These are phyloP conservation scores for Salminus brasiliensis DNA, from an alignment of 2,113 vertebrate species.

Conservation along the genomic window DNA sequence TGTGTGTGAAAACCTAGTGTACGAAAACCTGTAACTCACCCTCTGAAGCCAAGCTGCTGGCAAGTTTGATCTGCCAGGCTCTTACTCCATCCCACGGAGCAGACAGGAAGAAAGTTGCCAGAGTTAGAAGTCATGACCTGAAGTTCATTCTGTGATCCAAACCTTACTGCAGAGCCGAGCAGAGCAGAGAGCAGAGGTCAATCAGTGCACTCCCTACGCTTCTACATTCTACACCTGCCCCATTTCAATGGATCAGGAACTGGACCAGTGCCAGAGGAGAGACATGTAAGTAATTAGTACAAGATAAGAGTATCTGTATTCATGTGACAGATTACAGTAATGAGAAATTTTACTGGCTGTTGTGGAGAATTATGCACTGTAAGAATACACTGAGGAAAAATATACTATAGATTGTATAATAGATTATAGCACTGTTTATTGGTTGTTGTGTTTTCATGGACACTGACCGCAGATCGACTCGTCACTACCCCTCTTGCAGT, in stretches of 20 bases:
- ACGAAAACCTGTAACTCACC: conserved; percentile 24
- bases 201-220: not conserved
- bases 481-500: conserved; percentile 56
- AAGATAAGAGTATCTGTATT: no score
- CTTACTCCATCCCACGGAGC: conserved; percentile 42
- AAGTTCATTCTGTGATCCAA: conserved; percentile 45
- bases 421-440: not conserved
- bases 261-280: no score
- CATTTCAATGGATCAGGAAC: no score
- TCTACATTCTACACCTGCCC: no score
- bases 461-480: conserved; percentile 56
- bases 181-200: not conserved
- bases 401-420: no score
- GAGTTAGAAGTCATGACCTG: conserved; percentile 48
- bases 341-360: no score
- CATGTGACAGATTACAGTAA: no score
- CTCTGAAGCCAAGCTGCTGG: conserved; percentile 56
- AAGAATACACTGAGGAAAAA: no score
- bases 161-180: conserved; percentile 44
- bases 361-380: no score
- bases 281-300: no score
- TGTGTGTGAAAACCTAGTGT: not conserved
- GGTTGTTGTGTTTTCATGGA: not conserved
- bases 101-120: conserved; percentile 48
- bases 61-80: conserved; percentile 52